Evolutionary conservation across 1,140 invertebrate species (phyloP), one percentile per base, ranked within the genome.

Genomic region (Neodiprion pinetum): DNA sequence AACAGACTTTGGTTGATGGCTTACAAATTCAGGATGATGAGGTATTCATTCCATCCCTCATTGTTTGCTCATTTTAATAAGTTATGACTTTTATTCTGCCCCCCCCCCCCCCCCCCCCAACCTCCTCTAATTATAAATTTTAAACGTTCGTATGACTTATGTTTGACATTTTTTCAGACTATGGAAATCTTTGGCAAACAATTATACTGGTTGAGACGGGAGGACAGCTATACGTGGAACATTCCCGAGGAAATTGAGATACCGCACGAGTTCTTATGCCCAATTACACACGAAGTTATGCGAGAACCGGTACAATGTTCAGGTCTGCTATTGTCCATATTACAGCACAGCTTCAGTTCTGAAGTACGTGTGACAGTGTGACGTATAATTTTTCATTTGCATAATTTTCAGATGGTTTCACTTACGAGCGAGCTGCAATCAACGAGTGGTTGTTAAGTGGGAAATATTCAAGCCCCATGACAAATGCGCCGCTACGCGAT

Each of bases 251-350:
- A 84, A 1, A 67, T 76, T 9, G 85, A 90, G 61, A 82, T 91
- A 48, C 92, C 93, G 7, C 85, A 93, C 77, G 93, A 95, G 81
- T 94, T 92, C 80, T 81, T 94, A n/a, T 96, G 95, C 87, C 95
- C 95, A 11, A 95, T 96, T 23, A 96, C 94, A 0, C 93, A 94
- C 71, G 93, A 95, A 80, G 89, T 96, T 47, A 95, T 96, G 94
- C 90, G 89, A 73, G 93, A 95, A 82, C 94, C 95, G 14, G 94
- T 96, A 7, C 91, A 91, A 48, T 94, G 93, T 80, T 87, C 91
- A 80, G 93, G 93, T 94, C 83, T 81, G 79, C 72, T 40, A 40
- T 40, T 40, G 28, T 40, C 28, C 28, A 40, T 40, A 69, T 17
- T 23, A 21, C 17, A 69, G 17, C 11, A 28, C 14, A n/a, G 14